A percentile compares a stretch with the other conserved stretches of the same genome.
Evolutionary conservation across 2,888 invertebrate species (phyloP).

Genomic region (Mechanitis messenoides): DNA sequence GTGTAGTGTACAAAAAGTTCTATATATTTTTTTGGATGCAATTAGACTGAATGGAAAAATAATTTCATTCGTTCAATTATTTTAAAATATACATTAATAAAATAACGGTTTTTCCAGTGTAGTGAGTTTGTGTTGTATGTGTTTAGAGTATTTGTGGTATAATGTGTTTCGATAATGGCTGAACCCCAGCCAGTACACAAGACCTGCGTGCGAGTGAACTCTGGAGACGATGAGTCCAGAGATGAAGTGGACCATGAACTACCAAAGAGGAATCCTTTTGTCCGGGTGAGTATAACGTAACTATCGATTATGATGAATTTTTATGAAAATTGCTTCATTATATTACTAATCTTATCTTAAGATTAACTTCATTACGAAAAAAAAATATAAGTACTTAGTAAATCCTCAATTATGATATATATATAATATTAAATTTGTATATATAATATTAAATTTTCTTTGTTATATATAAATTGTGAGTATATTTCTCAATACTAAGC

Average conservation of each 20-base stretch:
- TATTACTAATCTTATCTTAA: no score
- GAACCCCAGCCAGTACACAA: constrained; percentile 60
- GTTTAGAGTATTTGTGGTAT: constrained; percentile 36
- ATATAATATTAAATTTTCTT: no score
- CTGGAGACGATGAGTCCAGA: constrained; percentile 63
- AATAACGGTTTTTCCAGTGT: background rate
- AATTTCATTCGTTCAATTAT: no score
- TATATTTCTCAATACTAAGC: background rate
- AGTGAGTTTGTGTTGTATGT: constrained; percentile 33
- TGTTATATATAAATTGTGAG: no score
- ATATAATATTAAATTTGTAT: no score
- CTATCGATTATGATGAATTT: background rate
- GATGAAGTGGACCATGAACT: constrained; percentile 66
- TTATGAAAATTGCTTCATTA: background rate
- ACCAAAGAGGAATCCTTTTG: constrained; percentile 65
- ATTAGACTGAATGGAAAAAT: no score
- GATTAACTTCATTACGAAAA: no score
- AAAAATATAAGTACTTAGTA: no score
- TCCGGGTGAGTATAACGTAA: constrained; percentile 53
- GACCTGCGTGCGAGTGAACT: constrained; percentile 69
- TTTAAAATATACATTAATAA: no score
- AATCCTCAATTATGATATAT: no score
- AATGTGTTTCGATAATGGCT: constrained; percentile 69
- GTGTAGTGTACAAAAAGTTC: constrained; percentile 13
- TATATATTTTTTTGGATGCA: constrained; percentile 7